Evolutionary conservation across 1,140 invertebrate species (phyloP), one percentile per base, ranked within the genome.

Genomic region (Caenorhabditis tropicalis): DNA sequence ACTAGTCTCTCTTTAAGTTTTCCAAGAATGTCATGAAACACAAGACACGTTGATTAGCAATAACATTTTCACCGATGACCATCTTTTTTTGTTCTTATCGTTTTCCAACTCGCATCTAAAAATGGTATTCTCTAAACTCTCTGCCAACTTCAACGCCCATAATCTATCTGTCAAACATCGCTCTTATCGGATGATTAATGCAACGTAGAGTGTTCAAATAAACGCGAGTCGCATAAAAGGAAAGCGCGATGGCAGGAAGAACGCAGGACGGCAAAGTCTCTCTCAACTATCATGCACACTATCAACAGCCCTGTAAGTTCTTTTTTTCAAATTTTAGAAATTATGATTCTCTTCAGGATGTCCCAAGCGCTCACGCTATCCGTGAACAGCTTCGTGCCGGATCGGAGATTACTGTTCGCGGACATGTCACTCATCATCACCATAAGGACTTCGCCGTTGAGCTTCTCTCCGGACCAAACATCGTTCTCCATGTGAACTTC

Each of bases 401-500:
- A 70, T 60, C 80, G 39, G 83, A 82, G 39, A 85, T 85, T 48
- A 36, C 79, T n/a, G 80, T 85, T 21, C 39, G 31, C 51, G 84
- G 80, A 36, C 56, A 85, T 48, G 60, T 85, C 46, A 49, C 58
- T 24, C 80, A 85, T 39, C 27, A 58, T n/a, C 81, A 85, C 39
- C 79, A 85, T 60, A 82, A 82, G 29, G 53, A 82, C 81, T 85
- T 85, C 79, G 51, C 84, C 60, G 53, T 85, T 24, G 84, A 85
- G 51, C 84, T 85, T 36, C 84, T 85, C 51, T 85, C 84, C 65
- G 84, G 80, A 46, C 84, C 80, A 31, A 80, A 85, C 31, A 56
- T 85, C 49, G 84, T 82, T 29, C 84, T 85, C 19, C 84, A 85
- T 31, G 58, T 85, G 16, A 70, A 85, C 81, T 85, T 85, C 84